These are phyloP conservation scores for Masticophis lateralis DNA, from an alignment of 2,797 vertebrate species.

Conservation along the genomic window DNA sequence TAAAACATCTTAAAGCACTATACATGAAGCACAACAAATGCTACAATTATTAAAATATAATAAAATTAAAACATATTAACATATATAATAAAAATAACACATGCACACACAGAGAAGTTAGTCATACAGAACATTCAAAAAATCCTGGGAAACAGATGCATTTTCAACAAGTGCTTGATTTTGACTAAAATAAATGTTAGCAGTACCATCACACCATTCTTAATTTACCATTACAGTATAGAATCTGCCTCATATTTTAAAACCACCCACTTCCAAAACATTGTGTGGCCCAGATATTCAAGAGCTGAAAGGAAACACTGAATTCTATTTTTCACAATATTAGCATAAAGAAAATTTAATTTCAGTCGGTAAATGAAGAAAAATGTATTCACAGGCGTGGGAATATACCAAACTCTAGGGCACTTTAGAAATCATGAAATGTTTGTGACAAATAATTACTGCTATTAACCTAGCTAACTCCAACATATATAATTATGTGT, in stretches of 20 bases:
- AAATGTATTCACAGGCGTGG: neutral
- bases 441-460: slow-evolving; percentile 15
- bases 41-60: neutral
- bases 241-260: neutral
- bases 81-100: neutral
- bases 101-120: neutral
- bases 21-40: neutral
- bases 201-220: neutral
- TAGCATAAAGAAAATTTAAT: slow-evolving; percentile 29
- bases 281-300: neutral
- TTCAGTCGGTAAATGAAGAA: slow-evolving; percentile 17
- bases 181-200: neutral
- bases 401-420: slow-evolving; percentile 11
- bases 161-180: neutral
- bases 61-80: neutral
- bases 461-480: slow-evolving; percentile 6
- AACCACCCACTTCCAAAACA: neutral
- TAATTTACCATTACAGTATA: neutral
- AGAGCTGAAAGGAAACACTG: neutral
- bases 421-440: slow-evolving; percentile 18
- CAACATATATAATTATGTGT: slow-evolving; percentile 18
- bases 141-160: neutral
- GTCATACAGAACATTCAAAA: neutral
- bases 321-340: neutral
- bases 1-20: neutral